phyloP scores from a whole-genome alignment of 2,113 vertebrate genomes.

The Sinocyclocheilus rhinocerous region DNA sequence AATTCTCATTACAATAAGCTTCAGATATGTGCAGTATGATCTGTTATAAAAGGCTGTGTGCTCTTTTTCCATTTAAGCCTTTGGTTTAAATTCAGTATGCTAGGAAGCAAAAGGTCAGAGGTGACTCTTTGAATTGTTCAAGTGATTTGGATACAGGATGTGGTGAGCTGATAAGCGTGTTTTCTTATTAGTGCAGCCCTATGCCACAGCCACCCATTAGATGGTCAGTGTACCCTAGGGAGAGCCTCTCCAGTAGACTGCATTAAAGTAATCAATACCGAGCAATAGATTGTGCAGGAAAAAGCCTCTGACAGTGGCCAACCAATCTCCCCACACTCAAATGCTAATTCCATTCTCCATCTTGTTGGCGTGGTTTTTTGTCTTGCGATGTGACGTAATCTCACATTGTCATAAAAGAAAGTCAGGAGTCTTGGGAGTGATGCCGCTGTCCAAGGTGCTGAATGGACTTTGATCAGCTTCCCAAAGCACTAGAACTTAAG shows the following conservation, averaged over 20 bases:
- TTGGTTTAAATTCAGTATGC: not conserved
- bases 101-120: not conserved
- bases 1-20: too few species aligned
- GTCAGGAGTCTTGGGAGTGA: not conserved
- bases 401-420: not conserved
- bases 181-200: conserved; percentile 47
- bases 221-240: conserved; percentile 52
- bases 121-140: conserved; percentile 31
- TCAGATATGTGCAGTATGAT: too few species aligned
- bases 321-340: conserved; percentile 31
- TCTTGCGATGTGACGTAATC: conserved; percentile 15
- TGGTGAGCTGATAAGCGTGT: conserved; percentile 22
- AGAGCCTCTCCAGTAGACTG: conserved; percentile 55
- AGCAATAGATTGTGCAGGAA: conserved; percentile 48
- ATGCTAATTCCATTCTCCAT: conserved; percentile 36
- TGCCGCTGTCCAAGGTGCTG: conserved; percentile 55
- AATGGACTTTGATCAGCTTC: conserved; percentile 21
- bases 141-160: conserved; percentile 41
- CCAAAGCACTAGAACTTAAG: not conserved
- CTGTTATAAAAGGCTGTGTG: not conserved
- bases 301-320: conserved; percentile 51
- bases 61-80: not conserved
- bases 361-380: not conserved
- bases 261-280: conserved; percentile 63
- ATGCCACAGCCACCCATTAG: conserved; percentile 61